Percentiles rank a stretch among this genome's conserved stretches.
Evolutionary conservation across 2,113 vertebrate genomes (phyloP).

Genomic region (Pachycephala philippinensis): DNA sequence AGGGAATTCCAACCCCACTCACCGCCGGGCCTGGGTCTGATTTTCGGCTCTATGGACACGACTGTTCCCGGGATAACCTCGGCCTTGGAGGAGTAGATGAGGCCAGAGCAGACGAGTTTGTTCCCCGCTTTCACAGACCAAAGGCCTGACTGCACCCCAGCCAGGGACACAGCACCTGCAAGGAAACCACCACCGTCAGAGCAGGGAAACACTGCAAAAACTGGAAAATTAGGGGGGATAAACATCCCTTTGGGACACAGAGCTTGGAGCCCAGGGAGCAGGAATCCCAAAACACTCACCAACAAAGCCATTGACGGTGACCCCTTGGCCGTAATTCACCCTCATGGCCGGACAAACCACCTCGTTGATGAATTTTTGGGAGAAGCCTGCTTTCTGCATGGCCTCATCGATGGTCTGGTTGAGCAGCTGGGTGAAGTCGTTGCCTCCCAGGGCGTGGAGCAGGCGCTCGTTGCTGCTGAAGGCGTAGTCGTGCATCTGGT

Average conservation of each 20-base stretch:
- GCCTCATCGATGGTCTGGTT: slow-evolving; percentile 86
- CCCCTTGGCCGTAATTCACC: slow-evolving; percentile 82
- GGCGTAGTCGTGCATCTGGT: slow-evolving; percentile 88
- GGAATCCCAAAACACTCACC: slow-evolving; percentile 72
- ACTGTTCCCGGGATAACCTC: slow-evolving; percentile 82
- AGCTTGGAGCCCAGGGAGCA: background rate
- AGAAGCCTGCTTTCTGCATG: slow-evolving; percentile 85
- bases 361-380: slow-evolving; percentile 86
- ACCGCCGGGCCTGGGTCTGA: slow-evolving; percentile 74
- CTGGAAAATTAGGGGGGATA: background rate
- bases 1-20: background rate
- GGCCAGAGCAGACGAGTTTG: slow-evolving; percentile 83
- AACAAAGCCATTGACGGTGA: slow-evolving; percentile 80
- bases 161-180: slow-evolving; percentile 82
- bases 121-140: slow-evolving; percentile 95
- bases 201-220: background rate
- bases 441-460: slow-evolving; percentile 86
- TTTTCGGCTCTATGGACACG: slow-evolving; percentile 78
- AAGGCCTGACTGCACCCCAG: slow-evolving; percentile 73
- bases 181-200: background rate
- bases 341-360: slow-evolving; percentile 80
- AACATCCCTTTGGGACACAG: background rate
- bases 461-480: slow-evolving; percentile 87
- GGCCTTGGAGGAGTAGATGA: slow-evolving; percentile 85
- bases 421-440: slow-evolving; percentile 71